Conservation (phyloP, 2,888 invertebrate species). For the Trissolcus brochymenae region DNA sequence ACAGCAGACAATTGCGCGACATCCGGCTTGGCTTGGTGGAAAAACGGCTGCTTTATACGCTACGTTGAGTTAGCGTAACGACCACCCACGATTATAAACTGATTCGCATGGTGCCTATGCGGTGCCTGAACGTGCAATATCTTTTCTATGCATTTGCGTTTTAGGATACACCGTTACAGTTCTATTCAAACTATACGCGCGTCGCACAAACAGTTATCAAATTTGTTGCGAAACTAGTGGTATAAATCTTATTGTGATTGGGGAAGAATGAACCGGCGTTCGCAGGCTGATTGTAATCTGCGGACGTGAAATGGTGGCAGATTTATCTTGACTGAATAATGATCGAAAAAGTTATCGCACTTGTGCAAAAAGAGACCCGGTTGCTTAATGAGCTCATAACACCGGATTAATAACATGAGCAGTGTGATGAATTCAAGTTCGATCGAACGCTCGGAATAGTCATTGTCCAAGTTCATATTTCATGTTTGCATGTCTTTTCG, state of each 20-base stretch:
- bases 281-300: background rate
- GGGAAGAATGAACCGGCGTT: background rate
- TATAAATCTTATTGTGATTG: conserved; percentile 3
- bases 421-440: too few species aligned
- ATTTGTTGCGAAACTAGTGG: conserved; percentile 27
- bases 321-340: background rate
- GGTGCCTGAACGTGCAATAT: conserved; percentile 40
- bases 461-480: too few species aligned
- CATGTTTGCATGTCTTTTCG: too few species aligned
- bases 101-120: conserved; percentile 41
- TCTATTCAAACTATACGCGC: conserved; percentile 24
- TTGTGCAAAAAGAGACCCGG: too few species aligned
- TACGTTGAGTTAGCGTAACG: conserved; percentile 67
- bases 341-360: too few species aligned
- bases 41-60: conserved; percentile 71
- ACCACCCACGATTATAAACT: conserved; percentile 68
- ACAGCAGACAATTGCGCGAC: conserved; percentile 65
- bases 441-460: too few species aligned
- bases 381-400: too few species aligned
- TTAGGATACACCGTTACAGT: conserved; percentile 50
- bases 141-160: conserved; percentile 50
- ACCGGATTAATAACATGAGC: too few species aligned
- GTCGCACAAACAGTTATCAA: conserved; percentile 32
- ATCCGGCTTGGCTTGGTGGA: conserved; percentile 64
- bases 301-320: background rate